Conservation (phyloP, 2,888 invertebrate genomes). For the Saturnia pavonia region DNA sequence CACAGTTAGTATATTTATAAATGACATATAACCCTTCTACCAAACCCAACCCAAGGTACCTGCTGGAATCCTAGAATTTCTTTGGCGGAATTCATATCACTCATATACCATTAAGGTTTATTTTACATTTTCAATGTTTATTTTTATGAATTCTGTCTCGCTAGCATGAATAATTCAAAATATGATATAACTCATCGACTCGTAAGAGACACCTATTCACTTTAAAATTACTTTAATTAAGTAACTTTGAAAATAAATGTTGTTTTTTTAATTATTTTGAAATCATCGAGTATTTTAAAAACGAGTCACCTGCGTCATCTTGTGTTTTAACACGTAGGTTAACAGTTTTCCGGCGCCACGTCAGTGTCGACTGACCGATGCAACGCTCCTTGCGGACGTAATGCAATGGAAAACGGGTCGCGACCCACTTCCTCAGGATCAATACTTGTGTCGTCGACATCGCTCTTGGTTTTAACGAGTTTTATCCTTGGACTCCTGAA, state of each 20-base stretch:
- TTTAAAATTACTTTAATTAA: too few species aligned
- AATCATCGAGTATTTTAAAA: too few species aligned
- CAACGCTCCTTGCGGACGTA: slow-evolving; percentile 55
- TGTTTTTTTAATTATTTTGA: too few species aligned
- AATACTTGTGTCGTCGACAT: slow-evolving; percentile 80
- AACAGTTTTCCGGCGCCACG: neutral
- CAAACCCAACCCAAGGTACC: neutral
- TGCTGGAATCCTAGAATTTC: neutral
- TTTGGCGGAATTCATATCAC: neutral
- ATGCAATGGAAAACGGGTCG: slow-evolving; percentile 77
- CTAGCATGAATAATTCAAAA: neutral
- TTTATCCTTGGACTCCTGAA: neutral
- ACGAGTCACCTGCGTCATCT: too few species aligned
- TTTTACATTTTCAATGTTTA: neutral
- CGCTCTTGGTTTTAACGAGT: slow-evolving; percentile 42
- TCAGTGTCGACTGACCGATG: slow-evolving; percentile 47
- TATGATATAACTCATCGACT: neutral
- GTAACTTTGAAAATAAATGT: too few species aligned
- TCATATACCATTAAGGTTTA: neutral
- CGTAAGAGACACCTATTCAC: neutral
- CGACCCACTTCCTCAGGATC: slow-evolving; percentile 77
- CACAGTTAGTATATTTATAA: neutral
- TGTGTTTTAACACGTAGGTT: neutral
- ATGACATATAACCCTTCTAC: neutral
- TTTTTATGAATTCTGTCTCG: neutral